Evolutionary conservation across 64 coral and sea anemone species (phyloP), one percentile per base, ranked within the genome.

Genomic region (Pocillopora damicornis): DNA sequence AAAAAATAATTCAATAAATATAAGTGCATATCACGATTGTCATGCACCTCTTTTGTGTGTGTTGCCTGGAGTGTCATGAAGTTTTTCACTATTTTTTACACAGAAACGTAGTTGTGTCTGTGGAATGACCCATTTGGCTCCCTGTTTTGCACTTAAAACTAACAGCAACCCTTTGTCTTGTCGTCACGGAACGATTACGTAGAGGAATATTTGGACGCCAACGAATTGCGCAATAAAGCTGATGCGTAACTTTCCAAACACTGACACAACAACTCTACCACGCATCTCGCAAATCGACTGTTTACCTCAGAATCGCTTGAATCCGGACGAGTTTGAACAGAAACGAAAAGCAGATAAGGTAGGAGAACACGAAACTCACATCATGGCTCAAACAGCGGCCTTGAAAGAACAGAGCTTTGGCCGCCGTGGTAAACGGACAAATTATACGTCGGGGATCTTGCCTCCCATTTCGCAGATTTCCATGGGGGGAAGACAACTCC

Each of bases 221-320:
- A 15, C 18, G 56, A 15, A 77, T 77, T 51, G 35, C 37, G 4
- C 8, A 36, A 77, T 1, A 37, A 22, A 30, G 51, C 63, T 36
- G 16, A 85, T 85, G 81, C 37, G 81, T 3, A 85, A 68, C 58
- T 85, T 85, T 57, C 65, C 81, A 18, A 4, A 66, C 20, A 22
- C 72, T 26, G 81, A 73, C 35, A 73, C 81, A 18, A 34, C 65
- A 85, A 25, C 63, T 26, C 65, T 73, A 1, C 81, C 81, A 25
- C 81, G 64, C 11, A 85, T 92, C 73, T 92, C 90, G 1, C 90
- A 92, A 15, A 79, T 92, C 1, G 90, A 92, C 45, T 92, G 90
- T 58, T 26, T 92, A 13, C 82, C 82, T 18, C 71, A 78, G 30
- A 75, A 87, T 51, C 89, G 89, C n/a, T 59, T 87, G 35, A 56